Evolutionary conservation across 23 tunicate species (phyloP), one percentile per base, ranked within the genome.

Genomic region (Halocynthia roretzi): DNA sequence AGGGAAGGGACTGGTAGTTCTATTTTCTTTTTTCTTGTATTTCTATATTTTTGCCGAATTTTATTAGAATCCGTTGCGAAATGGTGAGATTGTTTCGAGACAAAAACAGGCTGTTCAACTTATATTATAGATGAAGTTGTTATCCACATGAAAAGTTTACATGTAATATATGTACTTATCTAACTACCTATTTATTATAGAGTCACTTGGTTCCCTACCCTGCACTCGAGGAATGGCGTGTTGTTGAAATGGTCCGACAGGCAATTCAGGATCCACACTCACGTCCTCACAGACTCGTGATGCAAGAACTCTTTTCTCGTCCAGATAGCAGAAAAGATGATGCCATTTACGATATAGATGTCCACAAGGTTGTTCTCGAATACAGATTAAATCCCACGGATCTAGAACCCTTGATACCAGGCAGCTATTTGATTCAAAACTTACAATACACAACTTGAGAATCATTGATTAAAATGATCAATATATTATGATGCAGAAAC

Each of bases 141-240:
- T 31, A 31, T 31, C n/a, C n/a, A n/a, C n/a, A 12, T 57, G 62
- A 14, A 4, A 60, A 1, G 1, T 60, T 60, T 15, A 15, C 64
- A 15, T 60, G 64, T 2, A 60, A 15, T 60, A 60, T 18, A 18
- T 60, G n/a, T 18, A 15, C 64, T 60, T 60, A 15, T 4, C 17
- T 15, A 15, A 57, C 14, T 57, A 15, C 2, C 15, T n/a, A 58
- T 12, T 48, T 31, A 2, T 72, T 75, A 21, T 71, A 91, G 98
- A 82, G 92, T 78, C 72, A 81, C 7, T 54, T 80, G 55, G 98
- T 92, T 8, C 98, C 98, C 11, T 80, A 87, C 52, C 92, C 92
- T 50, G 92, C 75, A 12, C 61, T 92, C 8, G 88, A 92, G 55
- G 82, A 86, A 40, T 52, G 67, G n/a, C 21, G 82, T 51, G 87